phyloP scores from a whole-genome alignment of 2,113 vertebrate species.

The Fulica atra region DNA sequence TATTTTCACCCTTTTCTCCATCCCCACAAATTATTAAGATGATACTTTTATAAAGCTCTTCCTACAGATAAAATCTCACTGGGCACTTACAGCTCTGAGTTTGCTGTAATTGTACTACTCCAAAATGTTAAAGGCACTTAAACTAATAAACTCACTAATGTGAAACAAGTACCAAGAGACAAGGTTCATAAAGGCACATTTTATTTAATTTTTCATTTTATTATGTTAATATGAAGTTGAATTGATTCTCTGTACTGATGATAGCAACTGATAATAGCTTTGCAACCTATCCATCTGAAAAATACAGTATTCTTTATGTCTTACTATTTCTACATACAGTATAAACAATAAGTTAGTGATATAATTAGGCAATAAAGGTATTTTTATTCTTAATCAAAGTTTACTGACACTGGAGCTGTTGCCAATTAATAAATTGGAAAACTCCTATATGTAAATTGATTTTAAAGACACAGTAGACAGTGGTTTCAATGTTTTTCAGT shows the following conservation, averaged over 20 bases:
- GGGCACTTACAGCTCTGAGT: not conserved
- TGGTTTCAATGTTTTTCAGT: not conserved
- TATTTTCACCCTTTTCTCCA: not conserved
- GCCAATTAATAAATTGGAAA: not conserved
- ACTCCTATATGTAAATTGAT: fast-evolving
- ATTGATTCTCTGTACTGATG: not conserved
- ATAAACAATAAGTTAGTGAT: not conserved
- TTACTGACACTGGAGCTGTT: not conserved
- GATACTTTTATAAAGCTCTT: not conserved
- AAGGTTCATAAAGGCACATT: not conserved
- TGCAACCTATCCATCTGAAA: not conserved
- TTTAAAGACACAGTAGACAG: not conserved
- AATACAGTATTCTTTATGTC: not conserved
- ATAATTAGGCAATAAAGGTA: not conserved
- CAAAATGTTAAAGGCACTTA: not conserved
- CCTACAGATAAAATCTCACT: not conserved
- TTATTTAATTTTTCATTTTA: not conserved
- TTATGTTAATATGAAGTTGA: not conserved
- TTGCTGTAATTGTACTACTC: not conserved
- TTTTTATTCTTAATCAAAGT: not conserved
- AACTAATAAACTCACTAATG: constrained; percentile 8
- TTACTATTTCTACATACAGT: not conserved
- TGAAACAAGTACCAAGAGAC: not conserved
- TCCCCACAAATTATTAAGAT: not conserved
- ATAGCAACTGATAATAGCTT: not conserved